phyloP scores from a whole-genome alignment of 2,797 vertebrate genomes.

The Tadarida brasiliensis region DNA sequence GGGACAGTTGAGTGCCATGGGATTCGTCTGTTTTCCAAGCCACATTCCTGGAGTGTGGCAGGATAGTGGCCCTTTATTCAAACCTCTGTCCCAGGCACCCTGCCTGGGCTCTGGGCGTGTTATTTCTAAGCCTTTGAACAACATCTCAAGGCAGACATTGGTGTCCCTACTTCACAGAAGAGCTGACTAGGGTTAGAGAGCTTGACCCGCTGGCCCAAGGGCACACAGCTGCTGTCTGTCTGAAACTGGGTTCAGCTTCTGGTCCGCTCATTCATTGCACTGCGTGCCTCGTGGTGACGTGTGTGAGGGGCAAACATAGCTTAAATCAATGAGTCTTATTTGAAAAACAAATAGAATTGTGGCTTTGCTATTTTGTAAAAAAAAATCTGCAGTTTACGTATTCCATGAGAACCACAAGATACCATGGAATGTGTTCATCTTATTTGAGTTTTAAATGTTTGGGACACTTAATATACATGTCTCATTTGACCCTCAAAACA shows the following conservation, averaged over 20 bases:
- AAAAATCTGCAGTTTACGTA: not conserved
- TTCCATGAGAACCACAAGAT: not conserved
- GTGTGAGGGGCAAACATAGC: not conserved
- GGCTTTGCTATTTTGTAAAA: not conserved
- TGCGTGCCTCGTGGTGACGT: not conserved
- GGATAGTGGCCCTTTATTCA: not conserved
- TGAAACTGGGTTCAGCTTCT: not conserved
- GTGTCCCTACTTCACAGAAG: not conserved
- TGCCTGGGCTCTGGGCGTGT: not conserved
- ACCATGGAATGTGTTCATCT: not conserved
- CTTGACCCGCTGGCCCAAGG: not conserved
- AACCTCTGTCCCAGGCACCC: not conserved
- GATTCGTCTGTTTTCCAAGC: not conserved
- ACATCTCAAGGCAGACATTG: not conserved
- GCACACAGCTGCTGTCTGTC: not conserved
- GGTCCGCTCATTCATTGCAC: not conserved
- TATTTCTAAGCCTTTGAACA: not conserved
- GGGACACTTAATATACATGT: not conserved
- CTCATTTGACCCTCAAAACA: not conserved
- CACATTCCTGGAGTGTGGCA: not conserved
- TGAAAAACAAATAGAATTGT: not conserved
- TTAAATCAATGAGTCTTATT: not conserved
- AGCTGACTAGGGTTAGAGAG: not conserved
- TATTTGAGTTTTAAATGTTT: not conserved
- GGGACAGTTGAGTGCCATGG: accelerated